These are phyloP conservation scores for Hyaena hyaena DNA, from an alignment of 2,113 vertebrate genomes.

Conservation along the genomic window DNA sequence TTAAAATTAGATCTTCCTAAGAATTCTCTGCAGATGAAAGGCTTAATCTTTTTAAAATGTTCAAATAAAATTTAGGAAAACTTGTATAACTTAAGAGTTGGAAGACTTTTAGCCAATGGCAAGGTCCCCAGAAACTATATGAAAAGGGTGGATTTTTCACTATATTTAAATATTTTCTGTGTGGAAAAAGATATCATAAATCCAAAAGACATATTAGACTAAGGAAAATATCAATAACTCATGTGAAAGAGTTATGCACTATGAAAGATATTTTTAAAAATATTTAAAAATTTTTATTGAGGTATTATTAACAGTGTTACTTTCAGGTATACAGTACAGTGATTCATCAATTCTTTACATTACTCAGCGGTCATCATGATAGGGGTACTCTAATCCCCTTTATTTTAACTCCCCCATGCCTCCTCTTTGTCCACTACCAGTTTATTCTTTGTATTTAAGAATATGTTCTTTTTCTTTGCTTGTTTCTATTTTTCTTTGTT, in stretches of 20 bases:
- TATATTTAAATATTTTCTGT: not conserved
- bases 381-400: not conserved
- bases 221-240: constrained; percentile 31
- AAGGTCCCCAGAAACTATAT: not conserved
- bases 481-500: not conserved
- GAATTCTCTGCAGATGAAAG: not conserved
- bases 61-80: constrained; percentile 33
- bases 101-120: not conserved
- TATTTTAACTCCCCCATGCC: not conserved
- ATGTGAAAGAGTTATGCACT: not conserved
- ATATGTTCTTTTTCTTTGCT: not conserved
- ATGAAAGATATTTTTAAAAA: not conserved
- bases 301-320: not conserved
- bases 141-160: constrained; percentile 32
- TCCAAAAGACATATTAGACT: not conserved
- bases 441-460: not conserved
- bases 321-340: not conserved
- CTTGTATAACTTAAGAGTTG: not conserved
- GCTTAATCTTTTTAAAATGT: not conserved
- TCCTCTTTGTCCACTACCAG: not conserved
- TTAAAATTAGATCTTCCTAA: not conserved
- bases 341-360: not conserved
- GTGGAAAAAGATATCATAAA: constrained; percentile 21
- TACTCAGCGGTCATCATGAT: not conserved
- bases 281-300: not conserved